Evolutionary conservation across 2,113 vertebrate species (phyloP).

Genomic region (Apistogramma diplotaenia): DNA sequence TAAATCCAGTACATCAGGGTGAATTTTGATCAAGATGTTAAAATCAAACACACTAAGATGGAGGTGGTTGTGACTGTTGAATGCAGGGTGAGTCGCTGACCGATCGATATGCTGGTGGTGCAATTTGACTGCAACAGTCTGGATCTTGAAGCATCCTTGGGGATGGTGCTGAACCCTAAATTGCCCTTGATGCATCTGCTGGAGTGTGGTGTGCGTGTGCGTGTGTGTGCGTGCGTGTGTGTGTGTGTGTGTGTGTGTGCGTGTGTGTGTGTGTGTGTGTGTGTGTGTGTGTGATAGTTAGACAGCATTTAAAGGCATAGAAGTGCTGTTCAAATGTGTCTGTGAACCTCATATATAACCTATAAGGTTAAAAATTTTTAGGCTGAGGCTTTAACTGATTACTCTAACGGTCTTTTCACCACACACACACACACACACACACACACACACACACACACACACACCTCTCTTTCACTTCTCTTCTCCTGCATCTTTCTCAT

Average conservation of each 20-base stretch:
- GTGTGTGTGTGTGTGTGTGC: not conserved
- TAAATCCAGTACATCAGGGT: not conserved
- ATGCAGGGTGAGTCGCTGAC: not conserved
- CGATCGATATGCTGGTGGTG: not conserved
- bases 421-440: not conserved
- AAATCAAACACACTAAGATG: no score
- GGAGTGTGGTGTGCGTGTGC: no score
- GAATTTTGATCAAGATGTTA: not conserved
- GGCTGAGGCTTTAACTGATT: not conserved
- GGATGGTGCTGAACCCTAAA: not conserved
- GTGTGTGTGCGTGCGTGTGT: no score
- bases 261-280: no score
- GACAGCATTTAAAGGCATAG: not conserved
- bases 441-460: not conserved
- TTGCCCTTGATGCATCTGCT: not conserved
- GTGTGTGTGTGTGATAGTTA: not conserved
- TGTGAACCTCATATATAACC: not conserved
- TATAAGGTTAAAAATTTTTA: not conserved
- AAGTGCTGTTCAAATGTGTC: no score
- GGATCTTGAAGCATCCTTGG: not conserved
- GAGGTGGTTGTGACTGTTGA: no score
- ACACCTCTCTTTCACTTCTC: no score
- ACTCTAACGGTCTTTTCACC: constrained; percentile 63
- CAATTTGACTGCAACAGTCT: not conserved
- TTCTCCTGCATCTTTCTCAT: no score